Base-by-base conservation (phyloP, 1,140 invertebrate genomes). In the Zaprionus vittiger region DNA sequence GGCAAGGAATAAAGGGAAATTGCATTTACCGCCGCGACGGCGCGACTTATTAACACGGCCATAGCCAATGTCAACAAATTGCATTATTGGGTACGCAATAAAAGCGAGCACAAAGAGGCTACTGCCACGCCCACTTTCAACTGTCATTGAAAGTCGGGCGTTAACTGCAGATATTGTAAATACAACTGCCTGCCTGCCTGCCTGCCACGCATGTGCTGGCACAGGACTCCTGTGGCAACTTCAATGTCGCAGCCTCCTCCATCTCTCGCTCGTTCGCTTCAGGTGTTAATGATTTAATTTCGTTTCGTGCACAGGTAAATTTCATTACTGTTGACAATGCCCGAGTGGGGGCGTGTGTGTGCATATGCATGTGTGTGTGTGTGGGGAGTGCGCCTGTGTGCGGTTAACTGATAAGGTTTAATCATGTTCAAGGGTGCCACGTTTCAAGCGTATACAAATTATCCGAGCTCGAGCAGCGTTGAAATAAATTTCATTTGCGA, bases 11-110 rank as follows among this genome's bases (percentile, higher is more conserved):
- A 59, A 41, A 52, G 41, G 65, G 28, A 87, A 81, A 87, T 84
- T 83, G 81, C 69, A 73, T 84, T 47, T 90, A 79, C 67, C 60
- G 24, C n/a, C 12, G 41, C 41, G 41, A n/a, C 28, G 60, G 38
- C 47, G 72, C 65, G 68, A 61, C 81, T 89, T 79, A 89, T 89
- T 89, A 89, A 89, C 85, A 89, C 57, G 63, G 70, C 64, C 73
- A 73, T 84, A 71, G 85, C 85, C 84, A 89, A 90, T 89, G 84
- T 90, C 83, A 89, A 89, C 84, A 89, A 89, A 89, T 90, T 89
- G 81, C 81, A 90, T 89, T 89, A 89, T 86, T 79, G 64, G 71
- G 31, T 2, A 11, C 41, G 83, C 79, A 81, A 84, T 83, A 84
- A 76, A 76, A 85, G 73, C 68, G 80, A 79, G 75, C 55, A 78